Conservation (phyloP, 2,797 vertebrate genomes). For the Liparis tanakae region DNA sequence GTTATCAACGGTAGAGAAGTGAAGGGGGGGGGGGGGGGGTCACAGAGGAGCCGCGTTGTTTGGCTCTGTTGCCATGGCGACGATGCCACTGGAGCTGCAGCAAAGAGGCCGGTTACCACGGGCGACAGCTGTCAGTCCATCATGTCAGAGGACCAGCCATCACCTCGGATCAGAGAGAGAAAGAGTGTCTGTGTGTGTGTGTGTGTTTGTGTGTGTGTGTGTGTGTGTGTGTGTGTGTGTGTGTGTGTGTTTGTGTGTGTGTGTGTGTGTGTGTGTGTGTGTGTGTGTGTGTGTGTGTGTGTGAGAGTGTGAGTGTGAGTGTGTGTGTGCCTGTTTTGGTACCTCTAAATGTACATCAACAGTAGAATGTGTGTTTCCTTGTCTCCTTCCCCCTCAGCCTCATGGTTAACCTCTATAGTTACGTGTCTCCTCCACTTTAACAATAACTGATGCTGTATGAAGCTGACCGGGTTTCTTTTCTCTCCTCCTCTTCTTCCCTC, state of each 20-base stretch:
- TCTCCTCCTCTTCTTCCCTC: slow-evolving; percentile 8
- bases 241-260: too few relatives aligned
- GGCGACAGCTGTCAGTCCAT: slow-evolving; percentile 83
- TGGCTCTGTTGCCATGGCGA: slow-evolving; percentile 77
- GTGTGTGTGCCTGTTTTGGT: too few relatives aligned
- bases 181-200: slow-evolving; percentile 44
- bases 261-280: slow-evolving; percentile 11
- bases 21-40: not conserved
- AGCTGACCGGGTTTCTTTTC: slow-evolving; percentile 51
- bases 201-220: slow-evolving; percentile 27
- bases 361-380: too few relatives aligned
- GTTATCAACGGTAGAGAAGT: slow-evolving; percentile 55
- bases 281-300: not conserved
- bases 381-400: too few relatives aligned
- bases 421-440: slow-evolving; percentile 47
- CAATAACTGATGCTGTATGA: slow-evolving; percentile 42
- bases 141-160: slow-evolving; percentile 73
- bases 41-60: slow-evolving; percentile 58
- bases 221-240: not conserved
- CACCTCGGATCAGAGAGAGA: slow-evolving; percentile 77
- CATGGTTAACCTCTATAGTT: slow-evolving; percentile 48
- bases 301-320: too few relatives aligned
- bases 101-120: slow-evolving; percentile 69
- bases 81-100: slow-evolving; percentile 46
- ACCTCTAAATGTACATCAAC: too few relatives aligned